Evolutionary conservation across 2,113 vertebrate genomes (phyloP), one percentile per base, ranked within the genome.

Genomic region (Pangasianodon gigas): DNA sequence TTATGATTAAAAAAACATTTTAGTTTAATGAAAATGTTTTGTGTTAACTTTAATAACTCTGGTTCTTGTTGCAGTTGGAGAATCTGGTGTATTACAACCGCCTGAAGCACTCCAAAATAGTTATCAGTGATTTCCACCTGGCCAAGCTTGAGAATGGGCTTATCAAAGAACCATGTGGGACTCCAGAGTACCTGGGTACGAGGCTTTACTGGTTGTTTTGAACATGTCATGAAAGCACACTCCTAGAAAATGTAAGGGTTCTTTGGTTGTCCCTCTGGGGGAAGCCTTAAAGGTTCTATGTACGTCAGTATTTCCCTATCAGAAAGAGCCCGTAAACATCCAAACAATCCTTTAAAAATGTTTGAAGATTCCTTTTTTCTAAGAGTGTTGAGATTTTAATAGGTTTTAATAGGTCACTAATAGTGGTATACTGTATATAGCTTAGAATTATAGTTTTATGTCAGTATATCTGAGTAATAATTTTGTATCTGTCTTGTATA

Each of bases 51-150:
- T 51, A 75, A 14, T n/a, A 54, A 54, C 13, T 6, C 16, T 90
- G 54, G 26, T 48, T 82, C 19, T 84, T 89, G 13, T 65, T 89
- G 85, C 94, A 99, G 98, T 94, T 99, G 96, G 98, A 99, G 94
- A 99, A 99, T 94, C 94, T 99, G 94, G 97, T 99, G 89, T 99
- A 99, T 94, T 99, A 97, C 88, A 99, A 99, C 90, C 97, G 98
- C 74, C 94, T 99, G 95, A 99, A 99, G 96, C 98, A 99, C 94
- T 99, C 98, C 32, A 99, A 99, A 97, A 99, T 99, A 0, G 98
- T 99, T 91, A 99, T 99, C 96, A 99, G 98, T 0, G 98, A 99
- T 95, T 99, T 99, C 94, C 98, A 99, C 91, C 93, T 99, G 96
- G 98, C 98, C 91, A 99, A 99, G 95, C 94, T 99, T 92, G 98